Evolutionary conservation across 2,888 invertebrate genomes (phyloP).

Genomic region (Carterocephalus palaemon): DNA sequence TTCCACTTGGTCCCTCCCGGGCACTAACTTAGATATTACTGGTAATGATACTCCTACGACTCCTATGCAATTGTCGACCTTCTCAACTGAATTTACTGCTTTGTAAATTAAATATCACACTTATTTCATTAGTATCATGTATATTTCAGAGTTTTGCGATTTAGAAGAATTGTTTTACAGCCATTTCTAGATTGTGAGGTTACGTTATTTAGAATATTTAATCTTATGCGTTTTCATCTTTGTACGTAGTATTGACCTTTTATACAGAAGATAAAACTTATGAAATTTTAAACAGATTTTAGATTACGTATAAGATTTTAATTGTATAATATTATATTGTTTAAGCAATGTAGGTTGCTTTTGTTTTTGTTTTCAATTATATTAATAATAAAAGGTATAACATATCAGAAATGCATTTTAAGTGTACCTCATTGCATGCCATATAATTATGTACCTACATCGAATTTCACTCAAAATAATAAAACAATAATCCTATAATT

Average conservation of each 20-base stretch:
- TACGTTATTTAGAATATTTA: neutral
- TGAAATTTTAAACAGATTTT: neutral
- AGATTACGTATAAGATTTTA: neutral
- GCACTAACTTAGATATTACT: constrained; percentile 53
- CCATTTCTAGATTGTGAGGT: too few species aligned
- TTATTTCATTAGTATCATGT: constrained; percentile 15
- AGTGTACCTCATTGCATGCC: too few species aligned
- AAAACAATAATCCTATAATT: too few species aligned
- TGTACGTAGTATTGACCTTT: neutral
- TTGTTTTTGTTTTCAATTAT: too few species aligned
- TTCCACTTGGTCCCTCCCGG: constrained; percentile 90
- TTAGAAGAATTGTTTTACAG: neutral
- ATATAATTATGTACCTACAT: too few species aligned
- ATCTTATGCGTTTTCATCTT: too few species aligned
- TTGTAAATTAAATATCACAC: constrained; percentile 42
- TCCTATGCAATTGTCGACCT: constrained; percentile 57
- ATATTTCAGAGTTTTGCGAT: neutral
- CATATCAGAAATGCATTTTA: too few species aligned
- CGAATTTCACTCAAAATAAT: too few species aligned
- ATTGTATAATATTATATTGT: too few species aligned
- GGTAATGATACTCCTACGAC: constrained; percentile 46
- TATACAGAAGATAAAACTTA: neutral
- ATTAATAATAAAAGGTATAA: neutral
- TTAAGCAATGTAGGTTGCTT: too few species aligned
- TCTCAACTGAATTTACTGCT: constrained; percentile 74